These are phyloP conservation scores for Pantherophis alleghaniensis DNA, from an alignment of 2,797 vertebrate genomes.

Conservation along the genomic window DNA sequence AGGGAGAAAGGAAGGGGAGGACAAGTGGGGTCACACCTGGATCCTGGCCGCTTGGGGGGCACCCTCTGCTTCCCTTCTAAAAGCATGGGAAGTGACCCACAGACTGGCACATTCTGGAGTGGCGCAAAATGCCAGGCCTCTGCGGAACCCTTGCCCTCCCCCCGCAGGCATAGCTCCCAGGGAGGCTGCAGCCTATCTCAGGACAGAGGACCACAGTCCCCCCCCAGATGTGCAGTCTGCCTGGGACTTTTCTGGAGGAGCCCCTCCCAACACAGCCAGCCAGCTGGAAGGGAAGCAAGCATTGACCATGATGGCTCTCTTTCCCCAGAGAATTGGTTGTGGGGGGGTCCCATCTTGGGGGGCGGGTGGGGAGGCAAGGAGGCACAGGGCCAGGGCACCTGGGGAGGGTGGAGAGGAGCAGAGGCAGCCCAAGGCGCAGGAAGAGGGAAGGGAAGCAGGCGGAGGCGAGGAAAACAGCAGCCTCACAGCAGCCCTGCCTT, in stretches of 20 bases:
- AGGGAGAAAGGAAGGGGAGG: neutral
- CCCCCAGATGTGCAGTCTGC: neutral
- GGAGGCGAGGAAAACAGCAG: neutral
- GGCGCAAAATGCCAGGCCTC: neutral
- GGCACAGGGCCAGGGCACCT: neutral
- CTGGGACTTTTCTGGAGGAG: neutral
- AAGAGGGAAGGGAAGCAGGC: neutral
- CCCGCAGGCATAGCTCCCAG: neutral
- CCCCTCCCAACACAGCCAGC: neutral
- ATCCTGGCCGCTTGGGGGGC: neutral
- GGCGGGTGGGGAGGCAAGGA: neutral
- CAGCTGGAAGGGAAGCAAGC: neutral
- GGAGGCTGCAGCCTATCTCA: neutral
- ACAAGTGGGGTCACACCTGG: neutral
- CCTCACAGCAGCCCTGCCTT: slow-evolving; percentile 16
- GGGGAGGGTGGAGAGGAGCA: neutral
- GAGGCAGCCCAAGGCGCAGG: neutral
- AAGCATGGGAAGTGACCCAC: neutral
- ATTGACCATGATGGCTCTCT: neutral
- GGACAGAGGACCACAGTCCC: neutral
- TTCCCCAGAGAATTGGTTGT: neutral
- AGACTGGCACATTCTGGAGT: neutral
- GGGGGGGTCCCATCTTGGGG: neutral
- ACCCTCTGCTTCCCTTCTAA: neutral
- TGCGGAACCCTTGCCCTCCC: neutral